Evolutionary conservation across 2,113 vertebrate genomes (phyloP).

Genomic region (Delphinapterus leucas): DNA sequence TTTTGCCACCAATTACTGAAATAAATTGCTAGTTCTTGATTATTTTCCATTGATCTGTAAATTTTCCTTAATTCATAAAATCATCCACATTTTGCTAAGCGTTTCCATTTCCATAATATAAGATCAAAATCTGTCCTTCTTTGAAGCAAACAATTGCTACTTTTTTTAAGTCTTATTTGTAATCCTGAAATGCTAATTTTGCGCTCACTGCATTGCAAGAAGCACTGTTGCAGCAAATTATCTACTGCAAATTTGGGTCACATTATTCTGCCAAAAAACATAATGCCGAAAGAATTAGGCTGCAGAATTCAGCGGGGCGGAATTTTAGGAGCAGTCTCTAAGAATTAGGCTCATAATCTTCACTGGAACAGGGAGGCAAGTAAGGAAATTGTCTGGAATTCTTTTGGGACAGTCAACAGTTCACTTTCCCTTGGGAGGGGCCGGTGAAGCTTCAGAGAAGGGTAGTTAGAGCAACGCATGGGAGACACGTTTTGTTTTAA

Average conservation of each 20-base stretch:
- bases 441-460: background rate
- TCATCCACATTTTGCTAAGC: slow-evolving; percentile 45
- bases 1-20: slow-evolving; percentile 51
- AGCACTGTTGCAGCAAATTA: slow-evolving; percentile 65
- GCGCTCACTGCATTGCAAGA: slow-evolving; percentile 55
- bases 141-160: slow-evolving; percentile 48
- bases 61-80: slow-evolving; percentile 68
- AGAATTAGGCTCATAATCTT: slow-evolving; percentile 77
- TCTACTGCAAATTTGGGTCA: slow-evolving; percentile 78
- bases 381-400: slow-evolving; percentile 63
- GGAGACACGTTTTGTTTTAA: slow-evolving; percentile 53
- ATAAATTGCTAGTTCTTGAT: slow-evolving; percentile 33
- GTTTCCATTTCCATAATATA: slow-evolving; percentile 49
- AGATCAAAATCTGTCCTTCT: slow-evolving; percentile 54
- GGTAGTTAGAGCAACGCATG: background rate
- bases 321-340: slow-evolving; percentile 79
- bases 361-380: slow-evolving; percentile 75
- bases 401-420: slow-evolving; percentile 53
- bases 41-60: slow-evolving; percentile 60
- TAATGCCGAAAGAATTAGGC: slow-evolving; percentile 77
- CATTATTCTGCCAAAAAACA: slow-evolving; percentile 63
- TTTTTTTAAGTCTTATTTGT: slow-evolving; percentile 57
- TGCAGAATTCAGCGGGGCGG: slow-evolving; percentile 76
- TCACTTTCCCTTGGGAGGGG: slow-evolving; percentile 42
- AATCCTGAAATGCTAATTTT: slow-evolving; percentile 52